Percentiles rank a stretch among this genome's conserved stretches.
Evolutionary conservation across 2,888 invertebrate species (phyloP).

Genomic region (Oscheius myriophilus): DNA sequence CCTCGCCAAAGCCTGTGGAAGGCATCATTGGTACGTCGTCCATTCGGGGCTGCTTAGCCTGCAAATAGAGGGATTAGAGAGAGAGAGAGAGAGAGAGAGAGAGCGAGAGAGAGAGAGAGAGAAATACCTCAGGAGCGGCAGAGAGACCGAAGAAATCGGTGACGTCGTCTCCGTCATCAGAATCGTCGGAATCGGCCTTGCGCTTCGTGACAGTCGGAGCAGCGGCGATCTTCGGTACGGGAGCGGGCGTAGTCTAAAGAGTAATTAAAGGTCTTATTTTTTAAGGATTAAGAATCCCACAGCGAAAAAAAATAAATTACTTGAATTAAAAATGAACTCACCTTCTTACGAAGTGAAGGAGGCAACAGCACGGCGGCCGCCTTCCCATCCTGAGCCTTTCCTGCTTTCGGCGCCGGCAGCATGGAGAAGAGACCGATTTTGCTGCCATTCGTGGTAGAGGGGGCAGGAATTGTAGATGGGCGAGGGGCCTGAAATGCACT

Average conservation of each 20-base stretch:
- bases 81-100: not conserved
- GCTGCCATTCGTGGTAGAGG: not conserved
- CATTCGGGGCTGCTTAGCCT: slow-evolving; percentile 15
- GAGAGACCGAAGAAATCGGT: slow-evolving; percentile 54
- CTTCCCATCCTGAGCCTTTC: not conserved
- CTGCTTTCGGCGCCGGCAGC: slow-evolving; percentile 27
- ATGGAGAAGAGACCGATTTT: slow-evolving; percentile 19
- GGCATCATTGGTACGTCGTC: slow-evolving; percentile 37
- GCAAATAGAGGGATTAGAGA: too few relatives aligned
- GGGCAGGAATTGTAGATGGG: not conserved
- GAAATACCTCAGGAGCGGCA: slow-evolving; percentile 28
- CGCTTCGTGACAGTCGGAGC: slow-evolving; percentile 1
- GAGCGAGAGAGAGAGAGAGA: not conserved
- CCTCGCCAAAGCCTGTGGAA: slow-evolving; percentile 35
- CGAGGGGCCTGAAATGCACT: slow-evolving; percentile 1
- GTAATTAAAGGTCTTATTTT: too few relatives aligned
- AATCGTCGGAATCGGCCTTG: slow-evolving; percentile 30
- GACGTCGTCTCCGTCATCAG: slow-evolving; percentile 38
- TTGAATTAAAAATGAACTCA: not conserved
- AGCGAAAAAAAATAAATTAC: too few relatives aligned
- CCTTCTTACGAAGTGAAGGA: not conserved
- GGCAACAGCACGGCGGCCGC: slow-evolving; percentile 1
- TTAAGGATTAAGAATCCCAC: too few relatives aligned
- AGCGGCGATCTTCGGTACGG: not conserved
- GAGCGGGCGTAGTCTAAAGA: not conserved